phyloP scores from a whole-genome alignment of 2,797 vertebrate species.

The Rallus crepitans region DNA sequence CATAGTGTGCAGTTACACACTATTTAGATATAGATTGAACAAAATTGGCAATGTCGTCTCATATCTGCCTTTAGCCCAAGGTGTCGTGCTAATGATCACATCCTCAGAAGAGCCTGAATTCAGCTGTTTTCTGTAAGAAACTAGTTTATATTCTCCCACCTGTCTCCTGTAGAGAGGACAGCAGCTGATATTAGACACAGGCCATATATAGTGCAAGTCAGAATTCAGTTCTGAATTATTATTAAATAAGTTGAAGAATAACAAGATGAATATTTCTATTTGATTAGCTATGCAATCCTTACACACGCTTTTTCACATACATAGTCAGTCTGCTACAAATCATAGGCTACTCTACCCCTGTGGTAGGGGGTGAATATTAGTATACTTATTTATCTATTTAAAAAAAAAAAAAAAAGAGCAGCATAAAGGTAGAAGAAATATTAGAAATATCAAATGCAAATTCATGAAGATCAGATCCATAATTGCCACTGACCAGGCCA shows the following conservation, averaged over 20 bases:
- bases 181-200: neutral
- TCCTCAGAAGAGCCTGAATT: neutral
- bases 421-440: neutral
- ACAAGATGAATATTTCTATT: neutral
- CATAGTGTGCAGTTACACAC: neutral
- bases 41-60: neutral
- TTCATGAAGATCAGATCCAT: neutral
- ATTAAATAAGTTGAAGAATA: neutral
- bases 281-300: neutral
- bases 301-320: neutral
- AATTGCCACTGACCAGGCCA: neutral
- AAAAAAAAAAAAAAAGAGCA: neutral
- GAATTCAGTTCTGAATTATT: neutral
- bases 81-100: neutral
- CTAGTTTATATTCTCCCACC: neutral
- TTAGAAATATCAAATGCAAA: neutral
- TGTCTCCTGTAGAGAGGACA: neutral
- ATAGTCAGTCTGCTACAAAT: neutral
- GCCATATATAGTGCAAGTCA: neutral
- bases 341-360: neutral
- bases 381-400: neutral
- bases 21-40: neutral
- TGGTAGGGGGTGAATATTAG: neutral
- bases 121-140: neutral
- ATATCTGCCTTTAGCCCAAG: neutral